phyloP scores from a whole-genome alignment of 2,888 invertebrate genomes.

The Saturnia japonica region DNA sequence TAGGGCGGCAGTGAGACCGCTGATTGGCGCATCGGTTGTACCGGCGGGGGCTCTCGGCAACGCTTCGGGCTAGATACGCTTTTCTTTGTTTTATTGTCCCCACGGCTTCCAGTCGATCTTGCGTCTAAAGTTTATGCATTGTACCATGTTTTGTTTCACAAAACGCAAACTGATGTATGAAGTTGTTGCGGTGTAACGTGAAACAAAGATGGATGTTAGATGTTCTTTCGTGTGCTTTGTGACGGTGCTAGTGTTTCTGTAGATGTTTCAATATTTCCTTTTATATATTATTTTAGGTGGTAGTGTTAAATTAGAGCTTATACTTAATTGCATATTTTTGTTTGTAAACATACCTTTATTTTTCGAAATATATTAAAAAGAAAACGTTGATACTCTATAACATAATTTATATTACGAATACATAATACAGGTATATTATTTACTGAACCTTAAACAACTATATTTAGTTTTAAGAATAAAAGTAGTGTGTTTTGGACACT shows the following conservation, averaged over 20 bases:
- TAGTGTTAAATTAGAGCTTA: background rate
- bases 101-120: slow-evolving; percentile 79
- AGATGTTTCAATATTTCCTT: slow-evolving; percentile 2
- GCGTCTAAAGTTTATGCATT: slow-evolving; percentile 81
- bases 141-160: slow-evolving; percentile 80
- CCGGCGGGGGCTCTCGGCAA: slow-evolving; percentile 39
- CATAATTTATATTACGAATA: too few relatives aligned
- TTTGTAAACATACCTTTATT: background rate
- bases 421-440: background rate
- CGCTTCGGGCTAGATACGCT: slow-evolving; percentile 71
- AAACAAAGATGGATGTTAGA: slow-evolving; percentile 59
- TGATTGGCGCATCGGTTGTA: slow-evolving; percentile 43
- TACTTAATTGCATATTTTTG: background rate
- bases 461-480: background rate
- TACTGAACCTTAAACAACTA: background rate
- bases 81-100: slow-evolving; percentile 82
- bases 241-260: slow-evolving; percentile 47
- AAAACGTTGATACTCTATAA: too few relatives aligned
- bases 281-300: slow-evolving; percentile 2
- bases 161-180: slow-evolving; percentile 77
- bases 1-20: slow-evolving; percentile 43
- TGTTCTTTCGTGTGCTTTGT: slow-evolving; percentile 52
- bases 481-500: background rate
- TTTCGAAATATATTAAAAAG: background rate
- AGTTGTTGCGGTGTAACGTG: slow-evolving; percentile 73